These are phyloP conservation scores for Drosophila fungiperda DNA, from an alignment of 2,888 invertebrate genomes.

Conservation along the genomic window DNA sequence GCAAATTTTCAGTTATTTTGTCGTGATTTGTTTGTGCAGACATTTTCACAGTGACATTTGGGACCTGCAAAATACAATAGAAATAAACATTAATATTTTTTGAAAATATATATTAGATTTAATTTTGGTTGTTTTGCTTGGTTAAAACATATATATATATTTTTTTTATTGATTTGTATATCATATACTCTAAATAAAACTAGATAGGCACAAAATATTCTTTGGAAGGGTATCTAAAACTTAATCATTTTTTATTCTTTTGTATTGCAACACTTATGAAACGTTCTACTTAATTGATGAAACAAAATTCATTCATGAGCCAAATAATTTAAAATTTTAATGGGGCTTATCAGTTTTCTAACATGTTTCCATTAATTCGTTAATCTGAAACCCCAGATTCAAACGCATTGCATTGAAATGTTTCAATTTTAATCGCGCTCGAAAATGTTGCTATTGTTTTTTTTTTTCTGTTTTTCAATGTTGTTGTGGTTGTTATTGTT, in stretches of 20 bases:
- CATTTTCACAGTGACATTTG: conserved; percentile 77
- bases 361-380: conserved; percentile 14
- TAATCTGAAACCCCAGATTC: conserved; percentile 32
- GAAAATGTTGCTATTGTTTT: conserved; percentile 4
- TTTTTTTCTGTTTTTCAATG: conserved; percentile 2
- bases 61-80: conserved; percentile 45
- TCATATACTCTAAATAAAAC: not conserved
- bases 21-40: conserved; percentile 60
- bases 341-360: conserved; percentile 33
- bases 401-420: conserved; percentile 29
- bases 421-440: conserved; percentile 35
- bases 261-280: not conserved
- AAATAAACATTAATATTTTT: not conserved
- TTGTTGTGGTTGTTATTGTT: not conserved
- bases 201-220: not conserved
- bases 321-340: conserved; percentile 28
- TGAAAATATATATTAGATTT: not conserved
- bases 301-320: conserved; percentile 44
- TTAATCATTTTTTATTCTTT: not conserved
- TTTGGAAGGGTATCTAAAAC: not conserved
- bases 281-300: not conserved
- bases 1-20: conserved; percentile 47
- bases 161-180: not conserved
- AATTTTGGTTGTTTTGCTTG: not conserved
- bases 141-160: not conserved